Evolutionary conservation across 2,888 invertebrate species (phyloP).

Genomic region (Aplocera efformata): DNA sequence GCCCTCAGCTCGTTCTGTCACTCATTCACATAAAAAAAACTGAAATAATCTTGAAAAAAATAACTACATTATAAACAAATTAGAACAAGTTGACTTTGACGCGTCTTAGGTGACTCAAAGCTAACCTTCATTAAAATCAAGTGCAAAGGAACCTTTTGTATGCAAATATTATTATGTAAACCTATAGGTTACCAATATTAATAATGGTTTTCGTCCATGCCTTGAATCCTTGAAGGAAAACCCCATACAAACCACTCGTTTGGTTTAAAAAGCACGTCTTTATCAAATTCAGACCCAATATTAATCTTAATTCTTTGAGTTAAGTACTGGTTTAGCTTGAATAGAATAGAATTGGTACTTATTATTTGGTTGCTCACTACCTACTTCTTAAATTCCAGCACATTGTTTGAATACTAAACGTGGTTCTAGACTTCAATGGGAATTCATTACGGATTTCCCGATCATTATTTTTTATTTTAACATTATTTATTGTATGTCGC

Average conservation of each 20-base stretch:
- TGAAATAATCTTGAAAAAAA: no score
- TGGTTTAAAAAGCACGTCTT: not conserved
- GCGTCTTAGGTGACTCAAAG: not conserved
- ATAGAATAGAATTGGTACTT: not conserved
- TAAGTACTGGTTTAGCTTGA: not conserved
- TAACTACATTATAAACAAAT: no score
- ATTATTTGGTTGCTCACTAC: not conserved
- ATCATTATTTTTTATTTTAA: not conserved
- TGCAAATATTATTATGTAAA: conserved; percentile 20
- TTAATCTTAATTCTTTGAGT: not conserved
- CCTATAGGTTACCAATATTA: conserved; percentile 17
- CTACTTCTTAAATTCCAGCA: conserved; percentile 17
- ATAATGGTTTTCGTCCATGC: conserved; percentile 16
- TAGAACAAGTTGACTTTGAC: conserved; percentile 4
- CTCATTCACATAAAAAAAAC: no score
- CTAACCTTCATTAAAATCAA: not conserved
- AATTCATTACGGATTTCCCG: conserved; percentile 19
- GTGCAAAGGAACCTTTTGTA: conserved; percentile 22
- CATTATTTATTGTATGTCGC: no score
- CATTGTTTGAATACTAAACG: conserved; percentile 20
- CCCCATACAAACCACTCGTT: conserved; percentile 5
- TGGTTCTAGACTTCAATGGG: conserved; percentile 1
- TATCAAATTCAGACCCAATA: not conserved
- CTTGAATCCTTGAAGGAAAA: conserved; percentile 23
- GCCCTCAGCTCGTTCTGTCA: no score